Evolutionary conservation across 2,888 invertebrate species (phyloP).

Genomic region (Agriotes lineatus): DNA sequence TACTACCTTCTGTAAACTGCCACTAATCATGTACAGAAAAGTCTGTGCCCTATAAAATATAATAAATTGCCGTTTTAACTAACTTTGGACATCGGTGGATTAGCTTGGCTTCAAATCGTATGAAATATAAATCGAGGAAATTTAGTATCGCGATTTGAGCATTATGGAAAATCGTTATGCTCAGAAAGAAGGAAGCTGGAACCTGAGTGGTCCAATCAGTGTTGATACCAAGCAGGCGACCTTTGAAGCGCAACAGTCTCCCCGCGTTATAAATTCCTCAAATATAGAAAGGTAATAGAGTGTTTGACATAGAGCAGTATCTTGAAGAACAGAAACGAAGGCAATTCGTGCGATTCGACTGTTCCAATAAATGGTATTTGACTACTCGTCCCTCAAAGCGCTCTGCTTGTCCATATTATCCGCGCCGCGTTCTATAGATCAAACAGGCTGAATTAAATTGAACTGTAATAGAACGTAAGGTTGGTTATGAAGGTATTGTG

Average conservation of each 20-base stretch:
- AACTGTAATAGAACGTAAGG: constrained; percentile 34
- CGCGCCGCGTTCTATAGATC: constrained; percentile 37
- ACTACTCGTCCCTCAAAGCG: constrained; percentile 41
- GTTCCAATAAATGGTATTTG: constrained; percentile 44
- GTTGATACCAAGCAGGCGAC: constrained; percentile 1
- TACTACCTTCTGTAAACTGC: too few species aligned
- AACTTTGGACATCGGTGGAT: too few species aligned
- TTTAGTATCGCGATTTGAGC: too few species aligned
- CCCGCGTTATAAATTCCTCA: constrained; percentile 16
- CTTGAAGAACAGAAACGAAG: constrained; percentile 34
- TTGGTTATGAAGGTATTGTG: constrained; percentile 32
- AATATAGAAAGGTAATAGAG: constrained; percentile 37
- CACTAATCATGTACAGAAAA: too few species aligned
- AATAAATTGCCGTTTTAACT: too few species aligned
- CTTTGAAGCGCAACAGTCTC: background rate
- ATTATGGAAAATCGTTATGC: background rate
- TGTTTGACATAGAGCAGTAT: constrained; percentile 35
- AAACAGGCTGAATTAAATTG: constrained; percentile 44
- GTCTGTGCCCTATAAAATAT: too few species aligned
- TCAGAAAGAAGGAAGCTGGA: background rate
- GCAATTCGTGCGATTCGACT: constrained; percentile 38
- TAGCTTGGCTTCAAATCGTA: too few species aligned
- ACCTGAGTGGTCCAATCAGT: constrained; percentile 10
- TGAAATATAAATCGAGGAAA: too few species aligned
- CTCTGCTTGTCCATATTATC: constrained; percentile 36